phyloP scores from a whole-genome alignment of 2,113 vertebrate genomes.

The Trichomycterus rosablanca region DNA sequence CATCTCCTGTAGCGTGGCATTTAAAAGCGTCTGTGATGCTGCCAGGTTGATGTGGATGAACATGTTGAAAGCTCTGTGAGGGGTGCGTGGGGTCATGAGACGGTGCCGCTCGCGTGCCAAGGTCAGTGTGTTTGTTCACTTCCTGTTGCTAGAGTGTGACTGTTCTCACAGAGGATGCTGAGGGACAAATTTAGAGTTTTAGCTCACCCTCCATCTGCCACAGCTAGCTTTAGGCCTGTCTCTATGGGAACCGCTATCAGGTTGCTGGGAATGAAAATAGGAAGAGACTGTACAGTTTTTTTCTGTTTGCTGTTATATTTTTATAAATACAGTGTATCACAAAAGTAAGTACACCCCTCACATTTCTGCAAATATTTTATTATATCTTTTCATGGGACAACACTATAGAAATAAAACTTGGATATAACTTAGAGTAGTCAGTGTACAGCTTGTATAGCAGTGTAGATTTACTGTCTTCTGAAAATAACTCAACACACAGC shows the following conservation, averaged over 20 bases:
- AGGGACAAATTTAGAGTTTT: slow-evolving; percentile 78
- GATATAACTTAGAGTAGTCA: too few relatives aligned
- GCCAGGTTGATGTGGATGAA: slow-evolving; percentile 41
- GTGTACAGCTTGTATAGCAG: too few relatives aligned
- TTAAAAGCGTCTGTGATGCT: slow-evolving; percentile 31
- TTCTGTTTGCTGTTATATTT: slow-evolving; percentile 49
- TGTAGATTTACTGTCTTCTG: too few relatives aligned
- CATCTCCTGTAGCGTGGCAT: slow-evolving; percentile 35
- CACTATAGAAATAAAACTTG: too few relatives aligned
- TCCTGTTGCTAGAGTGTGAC: slow-evolving; percentile 66
- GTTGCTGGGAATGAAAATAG: slow-evolving; percentile 58
- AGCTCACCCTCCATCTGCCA: slow-evolving; percentile 76
- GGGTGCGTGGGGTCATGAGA: slow-evolving; percentile 53
- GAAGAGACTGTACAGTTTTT: slow-evolving; percentile 50
- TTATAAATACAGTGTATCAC: neutral
- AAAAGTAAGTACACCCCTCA: too few relatives aligned
- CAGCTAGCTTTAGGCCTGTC: slow-evolving; percentile 73
- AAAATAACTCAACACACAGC: too few relatives aligned
- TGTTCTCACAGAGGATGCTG: slow-evolving; percentile 73
- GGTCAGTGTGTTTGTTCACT: slow-evolving; percentile 60
- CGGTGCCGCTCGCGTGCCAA: slow-evolving; percentile 39
- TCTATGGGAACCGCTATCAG: slow-evolving; percentile 74
- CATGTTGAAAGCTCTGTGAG: slow-evolving; percentile 46
- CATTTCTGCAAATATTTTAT: too few relatives aligned
- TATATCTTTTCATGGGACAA: too few relatives aligned